Conservation (phyloP, 1,140 invertebrate genomes). For the Homalodisca vitripennis region DNA sequence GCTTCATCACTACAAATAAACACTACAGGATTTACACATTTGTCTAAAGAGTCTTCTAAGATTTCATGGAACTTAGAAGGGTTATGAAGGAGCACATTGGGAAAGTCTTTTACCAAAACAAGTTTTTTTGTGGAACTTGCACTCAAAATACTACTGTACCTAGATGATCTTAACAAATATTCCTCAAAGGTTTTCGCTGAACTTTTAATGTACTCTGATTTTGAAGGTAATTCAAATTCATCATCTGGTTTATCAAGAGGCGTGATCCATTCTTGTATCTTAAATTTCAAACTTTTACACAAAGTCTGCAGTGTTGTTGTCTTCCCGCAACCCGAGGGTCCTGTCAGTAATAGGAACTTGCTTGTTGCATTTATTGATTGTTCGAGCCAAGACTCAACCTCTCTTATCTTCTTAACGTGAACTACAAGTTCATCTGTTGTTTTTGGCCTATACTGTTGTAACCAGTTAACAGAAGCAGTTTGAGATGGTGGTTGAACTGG, state of each 20-base stretch:
- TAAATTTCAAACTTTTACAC: conserved; percentile 56
- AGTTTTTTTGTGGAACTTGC: conserved; percentile 52
- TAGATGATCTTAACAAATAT: conserved; percentile 64
- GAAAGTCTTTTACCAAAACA: conserved; percentile 71
- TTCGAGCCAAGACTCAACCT: conserved; percentile 57
- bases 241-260: conserved; percentile 57
- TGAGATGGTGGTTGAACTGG: not conserved
- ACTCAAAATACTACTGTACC: conserved; percentile 63
- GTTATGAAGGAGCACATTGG: conserved; percentile 64
- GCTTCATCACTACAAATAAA: conserved; percentile 68
- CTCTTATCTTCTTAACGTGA: conserved; percentile 60
- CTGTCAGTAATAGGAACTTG: conserved; percentile 60
- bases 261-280: conserved; percentile 69
- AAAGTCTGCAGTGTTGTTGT: conserved; percentile 60
- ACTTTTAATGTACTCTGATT: conserved; percentile 44
- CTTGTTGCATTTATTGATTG: conserved; percentile 35
- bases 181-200: conserved; percentile 66
- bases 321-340: conserved; percentile 71
- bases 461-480: conserved; percentile 45
- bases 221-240: conserved; percentile 47
- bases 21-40: conserved; percentile 64
- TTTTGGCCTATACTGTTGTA: conserved; percentile 55
- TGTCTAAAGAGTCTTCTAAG: conserved; percentile 60
- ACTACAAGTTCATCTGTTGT: conserved; percentile 57
- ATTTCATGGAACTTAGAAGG: conserved; percentile 59